These are phyloP conservation scores for Pseudomyrmex sp. DNA, from an alignment of 1,140 invertebrate genomes.

Conservation along the genomic window DNA sequence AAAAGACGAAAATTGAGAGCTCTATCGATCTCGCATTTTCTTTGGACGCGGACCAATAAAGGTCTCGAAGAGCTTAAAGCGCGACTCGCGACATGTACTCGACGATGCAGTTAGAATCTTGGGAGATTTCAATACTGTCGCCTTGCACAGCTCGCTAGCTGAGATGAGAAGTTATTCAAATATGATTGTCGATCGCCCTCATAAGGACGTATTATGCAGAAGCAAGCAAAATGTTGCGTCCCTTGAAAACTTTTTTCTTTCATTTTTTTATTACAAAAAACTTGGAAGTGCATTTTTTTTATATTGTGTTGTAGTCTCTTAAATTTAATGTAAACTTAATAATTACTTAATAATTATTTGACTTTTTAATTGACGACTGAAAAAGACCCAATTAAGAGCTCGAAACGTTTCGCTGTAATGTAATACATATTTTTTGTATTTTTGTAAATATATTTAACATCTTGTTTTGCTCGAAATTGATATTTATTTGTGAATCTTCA, in stretches of 20 bases:
- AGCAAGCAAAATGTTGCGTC: neutral
- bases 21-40: slow-evolving; percentile 75
- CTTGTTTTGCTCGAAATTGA: too few species aligned
- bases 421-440: too few species aligned
- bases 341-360: too few species aligned
- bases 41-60: slow-evolving; percentile 72
- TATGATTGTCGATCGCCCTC: neutral
- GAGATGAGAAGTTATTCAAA: slow-evolving; percentile 17
- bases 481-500: too few species aligned
- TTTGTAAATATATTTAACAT: too few species aligned
- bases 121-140: neutral
- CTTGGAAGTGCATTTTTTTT: too few species aligned
- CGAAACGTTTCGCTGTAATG: too few species aligned
- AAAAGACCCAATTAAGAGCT: too few species aligned
- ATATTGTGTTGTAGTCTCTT: too few species aligned
- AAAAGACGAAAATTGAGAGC: slow-evolving; percentile 75
- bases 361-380: too few species aligned
- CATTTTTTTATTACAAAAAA: neutral
- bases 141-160: neutral
- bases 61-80: slow-evolving; percentile 24
- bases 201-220: neutral
- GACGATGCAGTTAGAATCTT: slow-evolving; percentile 47
- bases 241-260: neutral
- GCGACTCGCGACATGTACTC: slow-evolving; percentile 14
- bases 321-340: too few species aligned